These are phyloP conservation scores for Parauchenoglanis ngamensis DNA, from an alignment of 2,797 vertebrate genomes.

Conservation along the genomic window DNA sequence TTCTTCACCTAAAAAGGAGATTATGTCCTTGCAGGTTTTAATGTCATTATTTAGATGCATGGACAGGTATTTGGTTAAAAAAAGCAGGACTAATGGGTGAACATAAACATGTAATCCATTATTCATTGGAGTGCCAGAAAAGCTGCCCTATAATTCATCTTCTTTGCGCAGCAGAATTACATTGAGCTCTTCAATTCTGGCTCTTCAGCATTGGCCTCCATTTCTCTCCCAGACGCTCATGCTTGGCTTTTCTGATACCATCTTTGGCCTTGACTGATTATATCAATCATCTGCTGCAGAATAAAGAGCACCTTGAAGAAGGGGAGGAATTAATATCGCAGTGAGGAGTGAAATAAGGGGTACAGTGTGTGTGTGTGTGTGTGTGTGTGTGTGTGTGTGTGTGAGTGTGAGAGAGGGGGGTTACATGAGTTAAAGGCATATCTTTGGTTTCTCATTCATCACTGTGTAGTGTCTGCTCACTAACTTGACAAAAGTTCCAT, in stretches of 20 bases:
- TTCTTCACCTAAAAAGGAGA: not conserved
- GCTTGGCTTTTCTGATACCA: not conserved
- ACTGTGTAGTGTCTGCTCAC: not conserved
- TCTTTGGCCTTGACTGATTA: not conserved
- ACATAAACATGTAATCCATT: conserved; percentile 39
- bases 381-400: too few species aligned
- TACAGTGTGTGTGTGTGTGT: not conserved
- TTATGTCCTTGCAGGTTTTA: not conserved
- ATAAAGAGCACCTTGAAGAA: conserved; percentile 9
- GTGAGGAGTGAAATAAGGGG: not conserved
- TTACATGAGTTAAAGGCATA: not conserved
- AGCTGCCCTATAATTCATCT: conserved; percentile 55
- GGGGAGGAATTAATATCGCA: not conserved
- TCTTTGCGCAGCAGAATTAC: conserved; percentile 39
- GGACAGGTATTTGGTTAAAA: not conserved
- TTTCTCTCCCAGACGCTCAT: not conserved
- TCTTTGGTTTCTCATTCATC: not conserved
- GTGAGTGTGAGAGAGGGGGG: too few species aligned
- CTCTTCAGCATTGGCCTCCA: not conserved
- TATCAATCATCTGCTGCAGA: conserved; percentile 3
- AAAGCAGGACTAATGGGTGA: not conserved
- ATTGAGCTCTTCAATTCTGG: conserved; percentile 30
- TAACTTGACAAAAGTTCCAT: not conserved
- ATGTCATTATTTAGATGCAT: not conserved
- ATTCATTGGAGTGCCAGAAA: conserved; percentile 45